Percentiles rank a stretch among this genome's conserved stretches.
These are phyloP conservation scores for Lichenostomus cassidix DNA, from an alignment of 2,113 vertebrate species.

Conservation along the genomic window DNA sequence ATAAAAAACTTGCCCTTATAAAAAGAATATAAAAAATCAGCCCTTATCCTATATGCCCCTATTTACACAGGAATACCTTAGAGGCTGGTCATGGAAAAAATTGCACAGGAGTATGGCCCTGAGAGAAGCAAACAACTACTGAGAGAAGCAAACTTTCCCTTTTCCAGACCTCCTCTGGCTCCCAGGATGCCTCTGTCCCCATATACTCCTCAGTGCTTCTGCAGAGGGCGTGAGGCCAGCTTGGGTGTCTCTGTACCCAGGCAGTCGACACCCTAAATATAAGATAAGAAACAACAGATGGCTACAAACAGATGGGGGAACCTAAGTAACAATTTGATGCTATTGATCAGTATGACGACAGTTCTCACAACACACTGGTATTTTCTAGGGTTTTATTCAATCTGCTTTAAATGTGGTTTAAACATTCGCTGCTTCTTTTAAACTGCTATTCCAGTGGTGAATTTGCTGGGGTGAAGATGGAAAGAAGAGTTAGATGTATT, in stretches of 20 bases:
- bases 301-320: conserved; percentile 53
- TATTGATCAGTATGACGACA: conserved; percentile 35
- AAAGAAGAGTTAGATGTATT: not conserved
- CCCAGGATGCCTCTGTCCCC: not conserved
- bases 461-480: not conserved
- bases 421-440: not conserved
- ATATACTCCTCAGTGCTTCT: not conserved
- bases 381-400: not conserved
- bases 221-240: not conserved
- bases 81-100: not conserved
- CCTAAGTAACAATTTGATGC: conserved; percentile 53
- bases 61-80: not conserved
- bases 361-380: not conserved
- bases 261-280: conserved; percentile 1
- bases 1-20: not conserved
- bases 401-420: not conserved
- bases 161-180: not conserved
- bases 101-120: not conserved
- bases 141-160: not conserved
- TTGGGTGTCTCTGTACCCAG: not conserved
- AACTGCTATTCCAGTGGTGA: not conserved
- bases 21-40: not conserved
- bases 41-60: fast-evolving
- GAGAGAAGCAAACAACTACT: not conserved
- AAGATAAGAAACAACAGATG: conserved; percentile 52